phyloP scores from a whole-genome alignment of 37 sponge, comb jelly and placozoan species.

The Haliclona indistincta region DNA sequence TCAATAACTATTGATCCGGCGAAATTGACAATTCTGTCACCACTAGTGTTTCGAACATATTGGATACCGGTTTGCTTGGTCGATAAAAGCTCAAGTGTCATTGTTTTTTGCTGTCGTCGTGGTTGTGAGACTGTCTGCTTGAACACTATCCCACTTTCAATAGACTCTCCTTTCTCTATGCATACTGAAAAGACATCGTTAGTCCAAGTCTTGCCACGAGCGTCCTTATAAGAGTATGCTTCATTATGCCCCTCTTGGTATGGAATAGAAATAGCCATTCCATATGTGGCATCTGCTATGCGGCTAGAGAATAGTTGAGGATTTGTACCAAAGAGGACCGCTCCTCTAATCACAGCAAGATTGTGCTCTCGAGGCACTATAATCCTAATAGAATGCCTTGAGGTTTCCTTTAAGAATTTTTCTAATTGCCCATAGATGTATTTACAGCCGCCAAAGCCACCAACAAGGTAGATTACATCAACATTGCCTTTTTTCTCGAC shows the following conservation, averaged over 20 bases:
- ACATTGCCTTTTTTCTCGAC: slow-evolving; percentile 4
- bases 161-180: no score
- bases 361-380: slow-evolving; percentile 12
- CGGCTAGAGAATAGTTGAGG: slow-evolving; percentile 7
- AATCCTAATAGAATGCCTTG: slow-evolving; percentile 5
- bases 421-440: slow-evolving; percentile 4
- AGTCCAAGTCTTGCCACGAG: no score
- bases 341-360: slow-evolving; percentile 23
- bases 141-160: no score
- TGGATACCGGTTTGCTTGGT: no score
- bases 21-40: no score
- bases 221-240: no score
- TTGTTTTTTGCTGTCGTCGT: no score
- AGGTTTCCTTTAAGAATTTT: not conserved
- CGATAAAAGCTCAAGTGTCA: no score
- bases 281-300: slow-evolving; percentile 40
- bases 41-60: no score
- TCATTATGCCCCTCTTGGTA: slow-evolving; percentile 19
- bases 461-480: slow-evolving; percentile 24
- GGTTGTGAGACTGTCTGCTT: no score
- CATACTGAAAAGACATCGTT: no score
- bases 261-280: slow-evolving; percentile 9
- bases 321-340: slow-evolving; percentile 12
- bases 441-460: slow-evolving; percentile 42
- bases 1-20: no score